phyloP scores from a whole-genome alignment of 2,888 invertebrate species.

The Apantesis nais region DNA sequence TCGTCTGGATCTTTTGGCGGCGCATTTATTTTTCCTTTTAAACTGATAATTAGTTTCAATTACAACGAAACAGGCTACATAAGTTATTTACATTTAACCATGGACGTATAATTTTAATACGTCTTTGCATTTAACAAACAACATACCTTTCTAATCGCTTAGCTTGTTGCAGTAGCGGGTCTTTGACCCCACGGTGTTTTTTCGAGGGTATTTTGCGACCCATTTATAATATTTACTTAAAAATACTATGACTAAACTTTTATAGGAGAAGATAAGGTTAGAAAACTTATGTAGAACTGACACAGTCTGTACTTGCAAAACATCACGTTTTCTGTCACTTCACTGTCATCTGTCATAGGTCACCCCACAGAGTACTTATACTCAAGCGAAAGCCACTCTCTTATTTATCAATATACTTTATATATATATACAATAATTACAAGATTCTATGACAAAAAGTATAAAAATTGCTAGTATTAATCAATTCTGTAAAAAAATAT shows the following conservation, averaged over 20 bases:
- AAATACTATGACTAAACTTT: background rate
- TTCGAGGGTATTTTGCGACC: constrained; percentile 93
- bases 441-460: no score
- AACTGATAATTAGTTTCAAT: constrained; percentile 72
- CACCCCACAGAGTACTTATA: no score
- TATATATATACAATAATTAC: no score
- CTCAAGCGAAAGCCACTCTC: no score
- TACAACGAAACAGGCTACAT: background rate
- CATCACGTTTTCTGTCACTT: constrained; percentile 1
- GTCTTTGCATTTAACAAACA: background rate
- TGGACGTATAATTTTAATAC: no score
- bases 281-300: no score
- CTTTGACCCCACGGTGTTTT: constrained; percentile 92
- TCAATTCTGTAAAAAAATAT: no score
- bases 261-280: constrained; percentile 1
- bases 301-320: no score
- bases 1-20: constrained; percentile 90
- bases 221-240: constrained; percentile 72
- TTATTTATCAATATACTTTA: no score
- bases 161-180: constrained; percentile 90
- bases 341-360: background rate
- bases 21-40: constrained; percentile 90
- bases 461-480: no score
- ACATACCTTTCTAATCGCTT: constrained; percentile 87
- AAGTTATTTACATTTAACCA: background rate